These are phyloP conservation scores for Synanthedon formicaeformis DNA, from an alignment of 2,888 invertebrate genomes.

Conservation along the genomic window DNA sequence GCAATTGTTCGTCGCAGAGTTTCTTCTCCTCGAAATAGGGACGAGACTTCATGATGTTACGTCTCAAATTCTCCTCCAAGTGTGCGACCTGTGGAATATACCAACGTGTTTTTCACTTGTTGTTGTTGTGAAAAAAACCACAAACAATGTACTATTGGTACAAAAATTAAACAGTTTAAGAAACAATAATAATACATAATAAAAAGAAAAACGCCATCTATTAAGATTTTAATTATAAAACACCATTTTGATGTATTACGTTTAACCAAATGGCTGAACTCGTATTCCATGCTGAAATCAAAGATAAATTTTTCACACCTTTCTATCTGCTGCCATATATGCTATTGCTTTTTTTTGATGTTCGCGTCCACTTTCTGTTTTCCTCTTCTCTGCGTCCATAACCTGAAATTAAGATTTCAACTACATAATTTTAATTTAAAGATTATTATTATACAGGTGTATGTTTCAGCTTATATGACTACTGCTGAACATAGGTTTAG, in stretches of 20 bases:
- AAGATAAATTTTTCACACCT: constrained; percentile 45
- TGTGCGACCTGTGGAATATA: constrained; percentile 71
- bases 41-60: constrained; percentile 87
- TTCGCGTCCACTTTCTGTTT: constrained; percentile 88
- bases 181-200: too few species aligned
- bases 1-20: constrained; percentile 85
- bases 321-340: constrained; percentile 85
- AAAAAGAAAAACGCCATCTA: too few species aligned
- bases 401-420: constrained; percentile 65
- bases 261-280: background rate
- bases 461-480: too few species aligned
- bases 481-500: too few species aligned
- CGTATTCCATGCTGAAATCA: background rate
- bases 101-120: too few species aligned
- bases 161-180: too few species aligned
- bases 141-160: too few species aligned
- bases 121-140: too few species aligned
- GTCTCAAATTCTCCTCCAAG: constrained; percentile 84
- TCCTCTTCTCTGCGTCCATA: constrained; percentile 92
- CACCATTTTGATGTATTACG: too few species aligned
- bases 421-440: too few species aligned
- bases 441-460: too few species aligned
- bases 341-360: constrained; percentile 85
- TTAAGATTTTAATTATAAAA: too few species aligned
- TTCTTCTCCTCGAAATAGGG: constrained; percentile 93